Conservation (phyloP, 2,113 vertebrate genomes). For the Dendropsophus ebraccatus region DNA sequence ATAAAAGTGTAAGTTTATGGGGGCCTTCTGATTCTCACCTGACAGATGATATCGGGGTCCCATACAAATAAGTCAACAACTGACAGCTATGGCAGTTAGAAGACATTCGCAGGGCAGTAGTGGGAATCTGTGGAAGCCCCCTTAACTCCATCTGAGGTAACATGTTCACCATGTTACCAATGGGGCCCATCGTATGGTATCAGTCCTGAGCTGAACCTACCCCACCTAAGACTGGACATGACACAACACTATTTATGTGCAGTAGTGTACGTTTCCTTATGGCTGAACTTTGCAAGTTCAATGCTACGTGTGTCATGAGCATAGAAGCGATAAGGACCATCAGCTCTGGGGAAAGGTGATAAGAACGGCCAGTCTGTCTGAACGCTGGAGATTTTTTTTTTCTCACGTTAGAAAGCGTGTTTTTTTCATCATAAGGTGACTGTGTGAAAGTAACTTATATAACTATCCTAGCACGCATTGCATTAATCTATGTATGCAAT, state of each 20-base stretch:
- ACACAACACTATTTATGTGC: background rate
- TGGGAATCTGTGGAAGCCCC: background rate
- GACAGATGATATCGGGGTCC: too few relatives aligned
- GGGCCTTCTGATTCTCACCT: too few relatives aligned
- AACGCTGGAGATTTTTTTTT: background rate
- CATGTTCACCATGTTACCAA: background rate
- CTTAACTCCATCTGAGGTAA: background rate
- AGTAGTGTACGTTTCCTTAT: background rate
- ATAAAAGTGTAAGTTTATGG: too few relatives aligned
- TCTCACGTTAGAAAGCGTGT: too few relatives aligned
- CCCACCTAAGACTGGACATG: background rate
- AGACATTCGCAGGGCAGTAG: too few relatives aligned
- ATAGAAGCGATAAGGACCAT: conserved; percentile 2
- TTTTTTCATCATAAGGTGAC: background rate
- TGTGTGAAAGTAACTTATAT: background rate
- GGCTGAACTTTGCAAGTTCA: background rate
- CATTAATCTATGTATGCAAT: too few relatives aligned
- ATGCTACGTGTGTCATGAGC: background rate
- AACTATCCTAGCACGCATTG: too few relatives aligned
- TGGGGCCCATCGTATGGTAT: background rate
- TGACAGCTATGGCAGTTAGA: too few relatives aligned
- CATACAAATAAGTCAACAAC: too few relatives aligned
- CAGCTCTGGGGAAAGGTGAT: conserved; percentile 9
- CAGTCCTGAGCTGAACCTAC: background rate
- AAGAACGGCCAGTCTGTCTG: background rate